Conservation (phyloP, 2,113 vertebrate genomes). For the Myiagra hebetior region DNA sequence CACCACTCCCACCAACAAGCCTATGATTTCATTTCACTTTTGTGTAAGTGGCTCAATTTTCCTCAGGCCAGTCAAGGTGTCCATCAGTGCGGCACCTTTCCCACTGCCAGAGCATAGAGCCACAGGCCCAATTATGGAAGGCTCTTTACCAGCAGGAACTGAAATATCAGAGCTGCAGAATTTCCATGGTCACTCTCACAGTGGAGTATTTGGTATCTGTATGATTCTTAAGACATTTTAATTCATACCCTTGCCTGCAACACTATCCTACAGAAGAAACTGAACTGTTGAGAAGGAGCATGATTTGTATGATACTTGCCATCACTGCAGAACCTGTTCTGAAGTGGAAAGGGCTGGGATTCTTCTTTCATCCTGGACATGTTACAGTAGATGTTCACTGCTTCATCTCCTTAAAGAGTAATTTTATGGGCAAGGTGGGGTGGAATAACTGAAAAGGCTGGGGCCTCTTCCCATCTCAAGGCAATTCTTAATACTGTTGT, state of each 20-base stretch:
- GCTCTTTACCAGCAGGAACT: neutral
- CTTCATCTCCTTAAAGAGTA: conserved; percentile 20
- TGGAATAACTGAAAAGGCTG: neutral
- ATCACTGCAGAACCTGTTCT: neutral
- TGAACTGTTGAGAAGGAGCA: neutral
- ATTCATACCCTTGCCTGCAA: neutral
- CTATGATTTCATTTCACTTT: neutral
- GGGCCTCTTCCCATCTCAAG: neutral
- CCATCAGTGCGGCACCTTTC: accelerated
- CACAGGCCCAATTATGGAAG: accelerated
- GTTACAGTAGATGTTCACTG: neutral
- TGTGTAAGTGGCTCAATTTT: neutral
- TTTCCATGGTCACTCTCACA: neutral
- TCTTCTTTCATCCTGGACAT: neutral
- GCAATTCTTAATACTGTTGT: neutral
- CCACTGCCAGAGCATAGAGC: neutral
- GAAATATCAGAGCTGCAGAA: neutral
- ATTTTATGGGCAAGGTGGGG: neutral
- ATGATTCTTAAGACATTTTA: accelerated
- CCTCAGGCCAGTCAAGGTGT: neutral
- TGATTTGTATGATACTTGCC: neutral
- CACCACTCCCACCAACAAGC: neutral
- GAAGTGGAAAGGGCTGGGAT: neutral
- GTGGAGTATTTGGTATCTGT: neutral
- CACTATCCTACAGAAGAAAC: neutral